Evolutionary conservation across 2,797 vertebrate species (phyloP).

Genomic region (Notolabrus celidotus): DNA sequence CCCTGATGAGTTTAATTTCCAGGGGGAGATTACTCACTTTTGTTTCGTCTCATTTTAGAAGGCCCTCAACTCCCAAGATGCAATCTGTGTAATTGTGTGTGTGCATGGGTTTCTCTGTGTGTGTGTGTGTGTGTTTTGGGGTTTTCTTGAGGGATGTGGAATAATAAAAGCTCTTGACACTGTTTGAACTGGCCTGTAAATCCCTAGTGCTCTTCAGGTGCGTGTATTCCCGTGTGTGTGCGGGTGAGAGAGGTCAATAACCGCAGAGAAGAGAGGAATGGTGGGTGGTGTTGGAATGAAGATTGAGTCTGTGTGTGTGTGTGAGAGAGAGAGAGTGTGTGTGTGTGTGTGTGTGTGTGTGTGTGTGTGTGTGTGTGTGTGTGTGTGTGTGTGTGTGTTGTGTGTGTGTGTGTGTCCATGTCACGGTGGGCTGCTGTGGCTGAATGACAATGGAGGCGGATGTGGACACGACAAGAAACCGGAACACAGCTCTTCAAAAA

Average conservation of each 20-base stretch:
- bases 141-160: conserved; percentile 38
- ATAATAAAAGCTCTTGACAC: conserved; percentile 63
- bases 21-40: conserved; percentile 25
- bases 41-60: conserved; percentile 18
- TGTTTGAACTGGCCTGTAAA: conserved; percentile 81
- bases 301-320: neutral
- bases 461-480: conserved; percentile 74
- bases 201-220: conserved; percentile 81
- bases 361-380: too few species aligned
- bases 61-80: conserved; percentile 17
- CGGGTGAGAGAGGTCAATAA: conserved; percentile 54
- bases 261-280: conserved; percentile 36
- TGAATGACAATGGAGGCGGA: conserved; percentile 74
- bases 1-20: conserved; percentile 41
- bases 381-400: conserved; percentile 21
- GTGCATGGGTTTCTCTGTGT: too few species aligned
- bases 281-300: conserved; percentile 41
- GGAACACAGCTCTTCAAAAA: conserved; percentile 68
- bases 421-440: conserved; percentile 50
- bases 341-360: too few species aligned
- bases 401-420: conserved; percentile 3
- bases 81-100: conserved; percentile 17
- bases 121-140: conserved; percentile 5
- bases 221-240: conserved; percentile 36
- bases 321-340: too few species aligned